Conservation (phyloP, 2,888 invertebrate species). For the Netelia fuscicornis region DNA sequence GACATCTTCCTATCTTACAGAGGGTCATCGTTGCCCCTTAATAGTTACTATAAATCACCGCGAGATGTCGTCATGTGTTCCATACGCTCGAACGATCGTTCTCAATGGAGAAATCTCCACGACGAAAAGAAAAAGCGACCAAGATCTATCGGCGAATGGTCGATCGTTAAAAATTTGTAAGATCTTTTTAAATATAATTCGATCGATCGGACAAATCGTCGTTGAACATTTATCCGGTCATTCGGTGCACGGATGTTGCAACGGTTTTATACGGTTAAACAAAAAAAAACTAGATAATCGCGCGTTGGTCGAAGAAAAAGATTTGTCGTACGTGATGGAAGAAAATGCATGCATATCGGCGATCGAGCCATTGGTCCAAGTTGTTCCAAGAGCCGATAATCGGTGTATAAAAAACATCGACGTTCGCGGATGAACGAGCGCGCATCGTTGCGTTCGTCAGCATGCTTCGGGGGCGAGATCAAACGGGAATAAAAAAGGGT, state of each 20-base stretch:
- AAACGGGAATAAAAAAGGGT: conserved; percentile 56
- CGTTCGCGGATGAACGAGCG: conserved; percentile 43
- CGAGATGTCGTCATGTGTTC: too few species aligned
- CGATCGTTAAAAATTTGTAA: too few species aligned
- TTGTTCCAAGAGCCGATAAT: neutral
- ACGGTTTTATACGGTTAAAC: neutral
- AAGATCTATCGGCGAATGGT: too few species aligned
- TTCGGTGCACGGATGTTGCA: neutral
- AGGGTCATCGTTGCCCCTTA: too few species aligned
- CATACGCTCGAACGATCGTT: too few species aligned
- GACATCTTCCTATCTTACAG: too few species aligned
- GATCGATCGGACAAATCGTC: neutral
- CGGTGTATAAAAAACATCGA: conserved; percentile 30
- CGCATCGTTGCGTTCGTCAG: conserved; percentile 12
- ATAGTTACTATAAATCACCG: too few species aligned
- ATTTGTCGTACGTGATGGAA: too few species aligned
- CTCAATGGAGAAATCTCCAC: too few species aligned
- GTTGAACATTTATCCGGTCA: neutral
- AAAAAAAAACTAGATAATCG: neutral
- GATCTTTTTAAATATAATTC: too few species aligned
- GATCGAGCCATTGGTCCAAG: neutral
- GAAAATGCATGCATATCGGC: too few species aligned
- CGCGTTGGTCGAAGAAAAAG: neutral
- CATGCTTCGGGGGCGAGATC: conserved; percentile 5
- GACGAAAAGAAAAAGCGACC: too few species aligned